Percentiles rank a stretch among this genome's conserved stretches.
phyloP scores from a whole-genome alignment of 2,888 invertebrate species.

The Sphaeridia pumilis region DNA sequence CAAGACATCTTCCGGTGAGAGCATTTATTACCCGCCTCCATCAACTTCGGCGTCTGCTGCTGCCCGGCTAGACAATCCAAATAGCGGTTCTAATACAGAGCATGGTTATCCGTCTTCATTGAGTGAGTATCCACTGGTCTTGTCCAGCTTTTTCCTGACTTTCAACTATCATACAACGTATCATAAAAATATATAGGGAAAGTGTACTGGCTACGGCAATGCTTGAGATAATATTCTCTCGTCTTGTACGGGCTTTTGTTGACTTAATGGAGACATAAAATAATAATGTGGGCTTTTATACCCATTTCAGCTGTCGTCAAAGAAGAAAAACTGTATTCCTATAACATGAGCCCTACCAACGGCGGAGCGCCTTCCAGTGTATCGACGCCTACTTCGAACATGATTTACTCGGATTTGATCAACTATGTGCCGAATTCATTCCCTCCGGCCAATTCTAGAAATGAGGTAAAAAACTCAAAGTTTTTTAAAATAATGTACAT shows the following conservation, averaged over 20 bases:
- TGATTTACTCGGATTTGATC: constrained; percentile 15
- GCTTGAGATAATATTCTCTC: too few species aligned
- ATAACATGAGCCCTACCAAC: constrained; percentile 12
- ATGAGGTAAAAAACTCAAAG: constrained; percentile 9
- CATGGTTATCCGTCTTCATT: constrained; percentile 30
- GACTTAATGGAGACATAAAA: constrained; percentile 17
- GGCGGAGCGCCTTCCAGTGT: constrained; percentile 13
- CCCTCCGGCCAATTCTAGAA: constrained; percentile 13
- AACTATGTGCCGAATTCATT: constrained; percentile 13
- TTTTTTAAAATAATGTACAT: neutral
- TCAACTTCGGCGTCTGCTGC: constrained; percentile 13
- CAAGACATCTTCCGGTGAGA: constrained; percentile 18
- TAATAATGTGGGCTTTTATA: constrained; percentile 17
- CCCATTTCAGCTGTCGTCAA: neutral
- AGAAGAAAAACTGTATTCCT: constrained; percentile 17
- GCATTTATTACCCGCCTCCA: constrained; percentile 18
- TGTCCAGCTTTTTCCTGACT: too few species aligned
- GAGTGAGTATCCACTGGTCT: constrained; percentile 28
- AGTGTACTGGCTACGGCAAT: too few species aligned
- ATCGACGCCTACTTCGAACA: constrained; percentile 4
- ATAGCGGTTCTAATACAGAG: constrained; percentile 23
- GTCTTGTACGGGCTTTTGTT: too few species aligned
- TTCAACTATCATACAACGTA: too few species aligned
- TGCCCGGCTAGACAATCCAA: constrained; percentile 28
- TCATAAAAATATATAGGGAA: too few species aligned